Conservation (phyloP, 2,113 vertebrate genomes). For the Eulacestoma nigropectus region DNA sequence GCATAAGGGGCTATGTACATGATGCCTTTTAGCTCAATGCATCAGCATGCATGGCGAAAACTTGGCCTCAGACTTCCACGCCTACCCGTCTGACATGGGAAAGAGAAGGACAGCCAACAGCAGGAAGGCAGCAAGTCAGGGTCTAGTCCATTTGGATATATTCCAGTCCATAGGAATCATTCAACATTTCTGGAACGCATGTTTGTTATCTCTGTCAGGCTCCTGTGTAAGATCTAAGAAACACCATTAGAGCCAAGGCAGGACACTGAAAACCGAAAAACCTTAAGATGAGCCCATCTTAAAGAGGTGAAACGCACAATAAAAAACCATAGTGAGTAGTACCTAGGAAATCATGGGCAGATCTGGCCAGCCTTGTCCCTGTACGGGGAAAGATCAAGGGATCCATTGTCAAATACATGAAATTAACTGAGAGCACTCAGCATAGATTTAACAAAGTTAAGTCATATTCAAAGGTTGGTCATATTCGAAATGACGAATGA, state of each 20-base stretch:
- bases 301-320: not conserved
- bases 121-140: not conserved
- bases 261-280: not conserved
- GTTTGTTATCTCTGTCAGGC: not conserved
- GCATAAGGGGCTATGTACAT: not conserved
- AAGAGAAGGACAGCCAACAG: not conserved
- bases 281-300: not conserved
- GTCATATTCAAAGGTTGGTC: accelerated
- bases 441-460: not conserved
- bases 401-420: not conserved
- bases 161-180: not conserved
- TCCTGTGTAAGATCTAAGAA: not conserved
- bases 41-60: not conserved
- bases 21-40: not conserved
- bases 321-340: accelerated
- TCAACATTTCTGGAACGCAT: not conserved
- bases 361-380: not conserved
- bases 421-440: not conserved
- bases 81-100: accelerated
- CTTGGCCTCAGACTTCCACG: not conserved
- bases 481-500: accelerated
- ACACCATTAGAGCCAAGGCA: not conserved
- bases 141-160: not conserved
- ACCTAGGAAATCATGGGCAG: not conserved
- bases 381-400: not conserved